Conservation (phyloP, 2,888 invertebrate species). For the Caenorhabditis imperialis region DNA sequence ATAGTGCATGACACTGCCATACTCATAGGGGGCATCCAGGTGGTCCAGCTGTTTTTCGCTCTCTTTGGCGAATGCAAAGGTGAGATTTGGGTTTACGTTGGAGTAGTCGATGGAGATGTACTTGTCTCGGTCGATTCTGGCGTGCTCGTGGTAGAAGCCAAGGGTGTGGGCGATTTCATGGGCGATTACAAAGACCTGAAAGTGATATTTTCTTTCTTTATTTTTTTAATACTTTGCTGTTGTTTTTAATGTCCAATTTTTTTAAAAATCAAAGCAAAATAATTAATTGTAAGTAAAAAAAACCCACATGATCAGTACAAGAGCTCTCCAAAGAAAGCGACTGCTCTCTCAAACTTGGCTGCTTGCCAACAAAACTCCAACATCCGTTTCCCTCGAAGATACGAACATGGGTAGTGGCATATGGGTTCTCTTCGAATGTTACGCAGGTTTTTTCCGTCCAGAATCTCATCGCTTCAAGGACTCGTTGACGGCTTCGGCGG, state of each 20-base stretch:
- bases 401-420: slow-evolving; percentile 22
- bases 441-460: slow-evolving; percentile 59
- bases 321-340: slow-evolving; percentile 50
- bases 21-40: slow-evolving; percentile 56
- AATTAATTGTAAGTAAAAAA: no score
- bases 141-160: slow-evolving; percentile 66
- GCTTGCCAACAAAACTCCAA: slow-evolving; percentile 65
- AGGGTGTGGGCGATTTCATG: slow-evolving; percentile 66
- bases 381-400: slow-evolving; percentile 54
- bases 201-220: no score
- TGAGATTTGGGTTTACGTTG: slow-evolving; percentile 50
- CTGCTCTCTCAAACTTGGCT: slow-evolving; percentile 38
- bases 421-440: slow-evolving; percentile 46
- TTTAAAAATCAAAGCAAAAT: no score
- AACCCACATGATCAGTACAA: slow-evolving; percentile 54
- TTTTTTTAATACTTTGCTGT: no score
- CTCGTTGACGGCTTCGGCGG: slow-evolving; percentile 21
- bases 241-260: no score
- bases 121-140: slow-evolving; percentile 60
- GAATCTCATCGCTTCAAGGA: slow-evolving; percentile 54
- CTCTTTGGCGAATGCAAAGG: slow-evolving; percentile 54
- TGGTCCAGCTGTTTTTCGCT: slow-evolving; percentile 47
- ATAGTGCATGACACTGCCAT: slow-evolving; percentile 69
- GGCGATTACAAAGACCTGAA: slow-evolving; percentile 58
- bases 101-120: slow-evolving; percentile 57